Conservation (phyloP, 2,888 invertebrate genomes). For the Rutpela maculata region DNA sequence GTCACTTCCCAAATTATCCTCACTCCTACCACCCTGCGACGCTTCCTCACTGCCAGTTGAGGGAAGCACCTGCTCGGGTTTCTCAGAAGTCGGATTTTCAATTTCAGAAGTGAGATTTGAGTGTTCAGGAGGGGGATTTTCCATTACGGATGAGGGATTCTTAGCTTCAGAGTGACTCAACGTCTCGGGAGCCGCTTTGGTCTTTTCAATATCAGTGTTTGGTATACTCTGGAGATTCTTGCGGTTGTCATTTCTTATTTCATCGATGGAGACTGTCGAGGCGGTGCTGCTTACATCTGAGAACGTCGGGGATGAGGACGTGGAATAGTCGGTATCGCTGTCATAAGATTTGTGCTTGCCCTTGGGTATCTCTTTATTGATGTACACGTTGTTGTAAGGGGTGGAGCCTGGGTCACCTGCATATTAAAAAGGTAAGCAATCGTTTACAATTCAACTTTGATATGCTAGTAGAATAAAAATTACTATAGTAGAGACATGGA, state of each 20-base stretch:
- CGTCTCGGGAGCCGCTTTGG: background rate
- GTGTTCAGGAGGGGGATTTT: background rate
- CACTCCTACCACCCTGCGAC: background rate
- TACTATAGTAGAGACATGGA: too few species aligned
- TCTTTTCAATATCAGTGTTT: background rate
- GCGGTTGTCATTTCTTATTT: conserved; percentile 46
- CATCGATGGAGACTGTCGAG: conserved; percentile 61
- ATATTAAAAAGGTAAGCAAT: conserved; percentile 22
- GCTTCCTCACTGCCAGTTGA: background rate
- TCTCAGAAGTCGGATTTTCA: background rate
- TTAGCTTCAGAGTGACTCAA: background rate
- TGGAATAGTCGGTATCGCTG: conserved; percentile 63
- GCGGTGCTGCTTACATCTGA: conserved; percentile 63
- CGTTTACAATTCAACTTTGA: too few species aligned
- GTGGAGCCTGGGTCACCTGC: conserved; percentile 72
- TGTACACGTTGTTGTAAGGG: conserved; percentile 72
- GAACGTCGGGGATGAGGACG: conserved; percentile 68
- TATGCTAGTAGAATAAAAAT: too few species aligned
- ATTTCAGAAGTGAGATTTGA: conserved; percentile 6
- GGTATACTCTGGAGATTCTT: background rate
- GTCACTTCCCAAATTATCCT: background rate
- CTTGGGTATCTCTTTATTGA: conserved; percentile 63
- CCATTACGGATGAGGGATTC: conserved; percentile 13
- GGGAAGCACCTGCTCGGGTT: background rate
- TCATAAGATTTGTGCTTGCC: conserved; percentile 49